A percentile compares a stretch with the other conserved stretches of the same genome.
phyloP scores from a whole-genome alignment of 2,113 vertebrate species.

The Saguinus midas region DNA sequence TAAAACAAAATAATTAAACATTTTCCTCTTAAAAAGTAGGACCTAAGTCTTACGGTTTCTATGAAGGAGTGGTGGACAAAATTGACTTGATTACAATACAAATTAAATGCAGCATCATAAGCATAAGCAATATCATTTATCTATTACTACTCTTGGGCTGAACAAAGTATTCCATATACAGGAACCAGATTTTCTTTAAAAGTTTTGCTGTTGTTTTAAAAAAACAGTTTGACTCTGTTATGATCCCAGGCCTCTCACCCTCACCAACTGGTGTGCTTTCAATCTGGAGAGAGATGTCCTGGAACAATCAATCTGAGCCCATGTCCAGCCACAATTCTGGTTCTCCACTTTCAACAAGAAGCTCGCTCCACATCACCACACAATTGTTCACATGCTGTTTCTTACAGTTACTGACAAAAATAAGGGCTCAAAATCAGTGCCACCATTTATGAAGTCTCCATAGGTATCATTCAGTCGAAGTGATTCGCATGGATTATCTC shows the following conservation, averaged over 20 bases:
- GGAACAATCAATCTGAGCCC: neutral
- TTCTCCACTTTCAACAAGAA: neutral
- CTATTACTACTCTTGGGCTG: neutral
- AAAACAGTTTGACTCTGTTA: neutral
- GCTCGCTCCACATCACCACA: neutral
- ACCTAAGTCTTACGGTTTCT: neutral
- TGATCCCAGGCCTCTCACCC: too few relatives aligned
- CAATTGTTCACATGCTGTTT: neutral
- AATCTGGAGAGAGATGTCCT: neutral
- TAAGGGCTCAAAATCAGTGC: neutral
- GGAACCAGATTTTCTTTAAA: neutral
- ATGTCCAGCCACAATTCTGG: neutral
- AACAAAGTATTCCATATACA: neutral
- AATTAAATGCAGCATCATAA: neutral
- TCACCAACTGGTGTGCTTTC: neutral
- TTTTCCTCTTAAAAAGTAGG: neutral
- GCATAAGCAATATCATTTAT: neutral
- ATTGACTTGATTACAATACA: neutral
- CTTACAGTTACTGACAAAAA: neutral
- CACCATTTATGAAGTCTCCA: neutral
- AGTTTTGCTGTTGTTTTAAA: neutral
- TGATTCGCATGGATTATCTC: neutral
- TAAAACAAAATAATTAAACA: constrained; percentile 61
- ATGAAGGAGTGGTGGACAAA: neutral
- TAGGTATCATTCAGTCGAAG: neutral